Conservation (phyloP, 1,140 invertebrate species). For the Scaptomyza hsui region DNA sequence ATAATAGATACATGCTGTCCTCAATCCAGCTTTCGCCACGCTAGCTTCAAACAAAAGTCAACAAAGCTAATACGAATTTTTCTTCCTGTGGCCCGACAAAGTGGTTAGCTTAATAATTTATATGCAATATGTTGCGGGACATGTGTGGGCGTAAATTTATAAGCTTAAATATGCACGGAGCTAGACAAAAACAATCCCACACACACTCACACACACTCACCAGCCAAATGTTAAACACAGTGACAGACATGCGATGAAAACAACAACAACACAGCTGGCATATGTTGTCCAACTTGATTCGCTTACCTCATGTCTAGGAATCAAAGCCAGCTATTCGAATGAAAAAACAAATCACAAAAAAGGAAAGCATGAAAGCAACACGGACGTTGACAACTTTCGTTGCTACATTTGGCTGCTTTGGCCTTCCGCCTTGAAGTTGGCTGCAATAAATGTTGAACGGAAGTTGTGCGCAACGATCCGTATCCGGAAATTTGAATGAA, state of each 20-base stretch:
- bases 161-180: constrained; percentile 49
- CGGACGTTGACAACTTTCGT: constrained; percentile 47
- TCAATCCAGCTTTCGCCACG: too few species aligned
- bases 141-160: not conserved
- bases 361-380: constrained; percentile 22
- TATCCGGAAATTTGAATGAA: constrained; percentile 73
- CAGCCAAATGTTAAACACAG: constrained; percentile 32
- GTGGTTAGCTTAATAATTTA: constrained; percentile 16
- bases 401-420: not conserved
- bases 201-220: constrained; percentile 3
- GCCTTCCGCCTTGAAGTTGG: constrained; percentile 39
- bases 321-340: too few species aligned
- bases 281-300: constrained; percentile 32
- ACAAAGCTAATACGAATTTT: not conserved
- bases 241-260: not conserved
- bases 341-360: constrained; percentile 18
- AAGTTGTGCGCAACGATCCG: constrained; percentile 75
- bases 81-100: not conserved
- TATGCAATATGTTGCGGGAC: constrained; percentile 37
- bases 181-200: not conserved
- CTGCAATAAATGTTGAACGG: constrained; percentile 59
- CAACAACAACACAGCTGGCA: not conserved
- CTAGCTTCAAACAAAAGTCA: constrained; percentile 7
- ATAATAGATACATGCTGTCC: too few species aligned
- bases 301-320: constrained; percentile 46